Conservation (phyloP, 2,113 vertebrate species). For the Hippopotamus amphibius region DNA sequence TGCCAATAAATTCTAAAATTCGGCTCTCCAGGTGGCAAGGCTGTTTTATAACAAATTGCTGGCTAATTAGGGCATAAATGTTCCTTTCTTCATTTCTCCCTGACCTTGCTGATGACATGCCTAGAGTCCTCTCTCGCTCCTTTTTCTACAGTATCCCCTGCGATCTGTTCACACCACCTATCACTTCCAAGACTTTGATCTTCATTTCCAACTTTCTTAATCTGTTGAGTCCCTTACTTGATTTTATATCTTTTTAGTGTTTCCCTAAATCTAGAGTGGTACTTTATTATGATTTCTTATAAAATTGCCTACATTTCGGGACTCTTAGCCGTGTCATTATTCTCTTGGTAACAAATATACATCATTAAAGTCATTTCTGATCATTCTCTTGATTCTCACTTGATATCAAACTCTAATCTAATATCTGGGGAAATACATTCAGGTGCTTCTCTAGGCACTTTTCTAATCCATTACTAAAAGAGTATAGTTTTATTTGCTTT, state of each 20-base stretch:
- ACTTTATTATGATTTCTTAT: not conserved
- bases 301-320: not conserved
- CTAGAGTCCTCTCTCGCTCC: not conserved
- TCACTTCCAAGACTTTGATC: not conserved
- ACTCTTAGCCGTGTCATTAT: not conserved
- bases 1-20: slow-evolving; percentile 66
- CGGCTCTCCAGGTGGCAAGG: slow-evolving; percentile 67
- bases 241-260: not conserved
- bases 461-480: not conserved
- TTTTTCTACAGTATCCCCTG: not conserved
- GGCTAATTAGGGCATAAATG: slow-evolving; percentile 66
- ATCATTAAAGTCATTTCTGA: not conserved
- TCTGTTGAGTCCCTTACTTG: not conserved
- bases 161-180: not conserved
- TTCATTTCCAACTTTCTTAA: not conserved
- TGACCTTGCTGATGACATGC: not conserved
- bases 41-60: slow-evolving; percentile 67
- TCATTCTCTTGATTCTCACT: not conserved
- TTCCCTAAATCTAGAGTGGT: not conserved
- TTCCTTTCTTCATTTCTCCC: slow-evolving; percentile 21
- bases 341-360: not conserved
- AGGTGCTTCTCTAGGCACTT: not conserved
- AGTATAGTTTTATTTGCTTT: not conserved
- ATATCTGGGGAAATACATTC: not conserved
- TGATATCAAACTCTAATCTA: not conserved